These are phyloP conservation scores for Ametastegia equiseti DNA, from an alignment of 2,888 invertebrate genomes.

Conservation along the genomic window DNA sequence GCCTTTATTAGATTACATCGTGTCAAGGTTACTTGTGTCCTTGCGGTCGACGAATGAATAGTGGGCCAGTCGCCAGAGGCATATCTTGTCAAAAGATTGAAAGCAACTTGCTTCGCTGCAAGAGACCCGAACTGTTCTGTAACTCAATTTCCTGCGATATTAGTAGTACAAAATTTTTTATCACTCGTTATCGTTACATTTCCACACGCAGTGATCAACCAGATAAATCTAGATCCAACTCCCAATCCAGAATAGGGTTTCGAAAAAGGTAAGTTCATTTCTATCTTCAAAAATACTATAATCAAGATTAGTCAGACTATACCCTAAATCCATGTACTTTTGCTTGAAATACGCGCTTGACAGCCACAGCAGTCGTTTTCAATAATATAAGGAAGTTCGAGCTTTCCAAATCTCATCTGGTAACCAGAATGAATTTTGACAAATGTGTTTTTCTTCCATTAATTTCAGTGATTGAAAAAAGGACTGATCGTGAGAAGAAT, in stretches of 20 bases:
- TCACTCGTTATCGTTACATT: not conserved
- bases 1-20: not conserved
- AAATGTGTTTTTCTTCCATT: not conserved
- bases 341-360: no score
- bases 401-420: no score
- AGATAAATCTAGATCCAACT: not conserved
- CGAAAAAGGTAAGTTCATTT: not conserved
- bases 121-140: not conserved
- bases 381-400: no score
- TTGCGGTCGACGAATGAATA: not conserved
- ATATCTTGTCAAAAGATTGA: slow-evolving; percentile 12
- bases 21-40: slow-evolving; percentile 14
- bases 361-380: no score
- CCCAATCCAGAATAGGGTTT: not conserved
- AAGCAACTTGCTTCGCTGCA: not conserved
- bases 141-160: not conserved
- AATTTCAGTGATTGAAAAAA: not conserved
- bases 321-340: no score
- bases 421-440: no score
- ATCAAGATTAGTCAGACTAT: no score
- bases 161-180: not conserved
- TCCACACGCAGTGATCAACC: not conserved
- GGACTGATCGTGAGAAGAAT: not conserved
- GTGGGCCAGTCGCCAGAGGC: slow-evolving; percentile 21
- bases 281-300: not conserved